Conservation (phyloP, 2,797 vertebrate genomes). For the Galaxias olidus region DNA sequence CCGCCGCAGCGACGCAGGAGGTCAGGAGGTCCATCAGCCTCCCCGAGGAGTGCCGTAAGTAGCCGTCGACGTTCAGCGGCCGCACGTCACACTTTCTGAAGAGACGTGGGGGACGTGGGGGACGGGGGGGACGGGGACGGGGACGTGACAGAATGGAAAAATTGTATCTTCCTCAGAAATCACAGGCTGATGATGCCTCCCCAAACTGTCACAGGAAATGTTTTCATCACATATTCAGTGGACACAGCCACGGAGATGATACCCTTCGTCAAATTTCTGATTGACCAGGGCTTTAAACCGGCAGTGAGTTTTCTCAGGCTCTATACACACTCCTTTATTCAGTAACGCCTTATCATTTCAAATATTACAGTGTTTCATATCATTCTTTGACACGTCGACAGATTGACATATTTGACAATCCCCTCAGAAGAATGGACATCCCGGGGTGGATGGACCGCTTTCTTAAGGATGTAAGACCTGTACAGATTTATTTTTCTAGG, state of each 20-base stretch:
- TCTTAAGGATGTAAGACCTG: slow-evolving; percentile 85
- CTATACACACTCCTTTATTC: background rate
- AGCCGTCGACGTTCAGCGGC: background rate
- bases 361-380: slow-evolving; percentile 1
- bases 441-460: slow-evolving; percentile 95
- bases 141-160: too few species aligned
- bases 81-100: background rate
- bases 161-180: too few species aligned
- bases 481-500: too few species aligned
- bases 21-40: slow-evolving; percentile 85
- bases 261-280: slow-evolving; percentile 85
- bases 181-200: too few species aligned
- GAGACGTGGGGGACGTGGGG: background rate
- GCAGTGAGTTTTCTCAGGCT: slow-evolving; percentile 78
- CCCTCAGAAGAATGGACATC: slow-evolving; percentile 85
- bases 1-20: slow-evolving; percentile 64
- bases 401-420: slow-evolving; percentile 93
- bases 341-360: background rate
- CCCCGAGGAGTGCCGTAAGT: slow-evolving; percentile 89
- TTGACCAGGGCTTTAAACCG: slow-evolving; percentile 88
- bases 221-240: slow-evolving; percentile 94
- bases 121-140: background rate
- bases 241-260: slow-evolving; percentile 84
- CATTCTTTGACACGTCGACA: slow-evolving; percentile 52
- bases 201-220: slow-evolving; percentile 75